Percentiles rank a stretch among this genome's conserved stretches.
Evolutionary conservation across 2,113 vertebrate species (phyloP).

Genomic region (Tragelaphus scriptus): DNA sequence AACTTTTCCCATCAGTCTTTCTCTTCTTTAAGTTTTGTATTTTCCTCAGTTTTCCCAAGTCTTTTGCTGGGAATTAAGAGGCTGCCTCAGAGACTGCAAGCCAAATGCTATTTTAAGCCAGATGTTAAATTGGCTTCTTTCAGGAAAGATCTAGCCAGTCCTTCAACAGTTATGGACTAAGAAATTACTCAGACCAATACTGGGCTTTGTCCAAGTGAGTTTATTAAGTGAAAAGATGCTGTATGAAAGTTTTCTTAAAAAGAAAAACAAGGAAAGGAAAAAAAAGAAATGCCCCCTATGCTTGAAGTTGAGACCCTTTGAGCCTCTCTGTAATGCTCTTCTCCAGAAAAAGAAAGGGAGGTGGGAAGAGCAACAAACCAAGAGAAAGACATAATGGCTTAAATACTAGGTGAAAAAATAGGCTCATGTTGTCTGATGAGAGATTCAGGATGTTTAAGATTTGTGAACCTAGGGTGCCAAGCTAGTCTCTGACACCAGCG

Average conservation of each 20-base stretch:
- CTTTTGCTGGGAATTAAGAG: background rate
- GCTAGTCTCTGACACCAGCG: background rate
- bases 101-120: slow-evolving; percentile 2
- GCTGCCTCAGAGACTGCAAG: background rate
- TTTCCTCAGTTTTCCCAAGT: background rate
- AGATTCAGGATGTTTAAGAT: background rate
- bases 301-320: background rate
- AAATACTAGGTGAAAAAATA: background rate
- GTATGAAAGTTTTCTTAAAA: background rate
- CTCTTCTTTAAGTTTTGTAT: background rate
- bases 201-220: background rate
- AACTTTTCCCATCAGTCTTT: background rate
- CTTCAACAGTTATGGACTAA: background rate
- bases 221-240: background rate
- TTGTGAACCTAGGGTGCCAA: background rate
- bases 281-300: background rate
- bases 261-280: background rate
- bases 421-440: background rate
- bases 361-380: background rate
- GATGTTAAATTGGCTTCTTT: background rate
- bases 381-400: background rate
- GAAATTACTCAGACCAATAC: background rate
- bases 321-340: background rate
- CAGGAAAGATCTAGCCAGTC: background rate
- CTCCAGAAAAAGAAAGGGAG: background rate